Base-by-base conservation (phyloP, 2,888 invertebrate genomes). In the Melitaea athalia region DNA sequence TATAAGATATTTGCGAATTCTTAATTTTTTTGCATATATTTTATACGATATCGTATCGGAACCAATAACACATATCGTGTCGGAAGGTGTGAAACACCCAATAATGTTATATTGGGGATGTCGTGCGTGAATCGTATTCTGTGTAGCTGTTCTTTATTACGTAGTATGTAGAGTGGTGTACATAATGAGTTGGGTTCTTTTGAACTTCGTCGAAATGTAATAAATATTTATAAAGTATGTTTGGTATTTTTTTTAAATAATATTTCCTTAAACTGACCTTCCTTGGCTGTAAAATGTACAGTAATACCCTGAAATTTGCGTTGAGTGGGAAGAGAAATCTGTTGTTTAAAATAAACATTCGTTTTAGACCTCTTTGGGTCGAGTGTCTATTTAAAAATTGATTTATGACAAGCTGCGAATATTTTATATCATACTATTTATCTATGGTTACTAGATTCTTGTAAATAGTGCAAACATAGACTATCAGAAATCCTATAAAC, bases 111-210 rank as follows among this genome's bases (percentile, higher is more conserved):
- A 14, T 11, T 4, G 11, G 45, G 45, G 14, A 45, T 45, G 14
- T 4, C 11, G 43, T 43, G 43, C 43, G 43, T 43, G 11, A 45
- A 45, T 52, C 52, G 52, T 24, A 24, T 52, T 52, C 24, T 12
- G 17, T 17, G 52, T 52, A 52, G 52, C 12, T 52, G 52, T 52
- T 17, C 11, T 52, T 17, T 52, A 31, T 2, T 38, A 38, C 38
- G 4, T 38, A 38, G 10, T 4, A 14, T 33, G 53, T 55, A 55
- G 53, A 55, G 14, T 55, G 31, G 31, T 55, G 53, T 55, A 55
- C 53, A 55, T 53, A 53, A 49, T n/a, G 47, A 49, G n/a, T n/a
- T 49, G 1, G 47, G 47, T 49, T 49, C n/a, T 49, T 49, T 49
- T 49, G 14, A 49, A 49, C n/a, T 6, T n/a, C 47, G 14, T n/a